These are phyloP conservation scores for Lepilemur ruficaudatus DNA, from an alignment of 2,797 vertebrate species.

Conservation along the genomic window DNA sequence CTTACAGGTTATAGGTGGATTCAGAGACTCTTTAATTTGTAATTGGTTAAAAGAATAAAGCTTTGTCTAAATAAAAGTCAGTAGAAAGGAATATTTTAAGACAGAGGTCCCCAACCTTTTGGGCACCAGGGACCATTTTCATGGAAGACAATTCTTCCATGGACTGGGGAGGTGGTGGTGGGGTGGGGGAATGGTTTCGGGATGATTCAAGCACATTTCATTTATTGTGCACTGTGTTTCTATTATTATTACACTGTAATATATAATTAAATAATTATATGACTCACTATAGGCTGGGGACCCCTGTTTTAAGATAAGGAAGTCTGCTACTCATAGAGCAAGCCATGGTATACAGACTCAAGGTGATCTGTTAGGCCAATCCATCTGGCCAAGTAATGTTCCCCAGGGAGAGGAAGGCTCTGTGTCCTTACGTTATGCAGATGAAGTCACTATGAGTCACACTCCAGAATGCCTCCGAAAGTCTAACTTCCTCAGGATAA, in stretches of 20 bases:
- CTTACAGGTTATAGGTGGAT: background rate
- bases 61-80: background rate
- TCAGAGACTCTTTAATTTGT: background rate
- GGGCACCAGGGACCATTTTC: too few relatives aligned
- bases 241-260: too few relatives aligned
- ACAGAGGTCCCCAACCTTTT: too few relatives aligned
- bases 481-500: background rate
- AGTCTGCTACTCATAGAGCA: background rate
- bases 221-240: too few relatives aligned
- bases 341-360: background rate
- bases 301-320: background rate
- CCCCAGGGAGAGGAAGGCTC: background rate
- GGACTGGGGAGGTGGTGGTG: too few relatives aligned
- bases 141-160: too few relatives aligned
- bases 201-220: too few relatives aligned
- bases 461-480: background rate
- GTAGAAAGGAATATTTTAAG: background rate
- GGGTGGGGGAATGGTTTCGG: too few relatives aligned
- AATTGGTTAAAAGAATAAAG: background rate
- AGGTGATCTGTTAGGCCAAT: background rate
- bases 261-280: too few relatives aligned
- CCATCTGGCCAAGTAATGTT: constrained; percentile 29
- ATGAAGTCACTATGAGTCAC: constrained; percentile 28
- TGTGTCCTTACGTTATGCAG: background rate
- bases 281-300: too few relatives aligned